Base-by-base conservation (phyloP, 2,888 invertebrate species). In the Aphrophora alni region DNA sequence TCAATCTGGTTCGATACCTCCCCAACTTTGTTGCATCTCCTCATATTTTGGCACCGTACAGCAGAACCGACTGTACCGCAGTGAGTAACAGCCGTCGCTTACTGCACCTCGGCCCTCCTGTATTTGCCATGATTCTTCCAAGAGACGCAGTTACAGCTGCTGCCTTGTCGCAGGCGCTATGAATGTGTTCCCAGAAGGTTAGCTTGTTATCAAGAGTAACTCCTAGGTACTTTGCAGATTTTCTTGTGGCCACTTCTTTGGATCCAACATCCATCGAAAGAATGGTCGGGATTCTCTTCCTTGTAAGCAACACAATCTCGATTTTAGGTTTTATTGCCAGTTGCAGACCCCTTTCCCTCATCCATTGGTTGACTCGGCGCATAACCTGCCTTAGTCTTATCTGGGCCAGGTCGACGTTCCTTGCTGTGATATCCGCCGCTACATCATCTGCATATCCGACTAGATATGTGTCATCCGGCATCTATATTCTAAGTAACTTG, bases 371-470 rank as follows among this genome's bases (percentile, higher is more conserved):
- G 0, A 84, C 82, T 28, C 74, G 68, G 28, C 79, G 38, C 80
- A 83, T 78, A 7, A 80, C 81, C 17, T 78, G 75, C 24, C 80
- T 80, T 0, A 84, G 72, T 17, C 25, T 75, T 0, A 77, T 0
- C 80, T 83, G 78, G 0, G 82, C 80, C 25, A 44, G 33, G 0
- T 70, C 38, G 12, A 80, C 80, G 28, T 69, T 70, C 0, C 51
- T 28, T 10, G 81, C 82, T 77, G 68, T 83, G 80, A 83, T 82
- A 79, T 82, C 74, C 44, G 78, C 82, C 76, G 82, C 82, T 44
- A 83, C 82, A 82, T 84, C 75, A 59, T 82, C 83, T 78, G 78
- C 82, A 81, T 83, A 82, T 75, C 82, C 84, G 71, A 82, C 83
- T 82, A 81, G 80, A 2, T 68, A 68, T 0, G 85, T 0, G 85